Percentiles rank a stretch among this genome's conserved stretches.
Conservation (phyloP, 2,113 vertebrate species). For the Shinisaurus crocodilurus region DNA sequence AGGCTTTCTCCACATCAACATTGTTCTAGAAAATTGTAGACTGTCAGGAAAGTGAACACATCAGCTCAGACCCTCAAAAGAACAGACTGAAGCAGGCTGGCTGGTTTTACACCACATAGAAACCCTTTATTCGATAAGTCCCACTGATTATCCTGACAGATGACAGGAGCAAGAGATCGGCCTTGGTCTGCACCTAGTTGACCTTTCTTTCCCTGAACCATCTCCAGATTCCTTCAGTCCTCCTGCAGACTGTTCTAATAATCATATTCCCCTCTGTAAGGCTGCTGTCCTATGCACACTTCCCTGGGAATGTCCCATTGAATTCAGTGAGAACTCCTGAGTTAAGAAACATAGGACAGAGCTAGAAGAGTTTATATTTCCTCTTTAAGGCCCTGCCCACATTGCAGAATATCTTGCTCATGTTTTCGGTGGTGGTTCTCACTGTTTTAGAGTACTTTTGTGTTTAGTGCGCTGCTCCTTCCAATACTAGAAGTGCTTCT, state of each 20-base stretch:
- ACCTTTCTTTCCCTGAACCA: background rate
- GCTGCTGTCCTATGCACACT: background rate
- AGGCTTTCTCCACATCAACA: too few species aligned
- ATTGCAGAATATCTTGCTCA: background rate
- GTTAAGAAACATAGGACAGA: background rate
- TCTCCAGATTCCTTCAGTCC: background rate
- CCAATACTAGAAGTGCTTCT: too few species aligned
- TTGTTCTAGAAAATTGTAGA: too few species aligned
- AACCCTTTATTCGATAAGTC: too few species aligned
- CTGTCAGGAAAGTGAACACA: too few species aligned
- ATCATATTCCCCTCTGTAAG: background rate
- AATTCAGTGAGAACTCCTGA: background rate
- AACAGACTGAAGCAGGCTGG: too few species aligned
- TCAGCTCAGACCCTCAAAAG: too few species aligned
- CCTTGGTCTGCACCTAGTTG: background rate
- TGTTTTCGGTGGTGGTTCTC: background rate
- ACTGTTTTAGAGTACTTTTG: background rate
- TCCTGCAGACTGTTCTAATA: background rate
- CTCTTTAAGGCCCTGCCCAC: background rate
- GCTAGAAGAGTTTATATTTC: background rate
- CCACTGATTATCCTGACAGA: background rate
- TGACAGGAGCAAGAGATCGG: background rate
- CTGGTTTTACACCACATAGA: too few species aligned
- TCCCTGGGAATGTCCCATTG: background rate
- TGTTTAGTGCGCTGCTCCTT: too few species aligned